Percentiles rank a stretch among this genome's conserved stretches.
phyloP scores from a whole-genome alignment of 2,113 vertebrate species.

The Mohoua ochrocephala region DNA sequence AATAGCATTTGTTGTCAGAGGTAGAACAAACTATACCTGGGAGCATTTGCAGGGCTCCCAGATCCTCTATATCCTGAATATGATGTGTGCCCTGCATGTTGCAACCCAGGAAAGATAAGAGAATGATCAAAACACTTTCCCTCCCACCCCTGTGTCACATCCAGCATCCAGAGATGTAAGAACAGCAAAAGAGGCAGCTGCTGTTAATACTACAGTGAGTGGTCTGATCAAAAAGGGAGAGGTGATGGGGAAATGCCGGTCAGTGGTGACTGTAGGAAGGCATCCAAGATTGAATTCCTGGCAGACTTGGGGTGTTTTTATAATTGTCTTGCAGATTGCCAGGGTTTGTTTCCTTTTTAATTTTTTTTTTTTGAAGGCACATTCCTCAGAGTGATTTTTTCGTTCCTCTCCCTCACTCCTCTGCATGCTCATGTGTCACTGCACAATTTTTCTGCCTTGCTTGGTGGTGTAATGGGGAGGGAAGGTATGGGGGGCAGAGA shows the following conservation, averaged over 20 bases:
- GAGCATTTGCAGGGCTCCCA: neutral
- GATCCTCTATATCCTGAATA: neutral
- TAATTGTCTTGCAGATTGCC: neutral
- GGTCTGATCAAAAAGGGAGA: neutral
- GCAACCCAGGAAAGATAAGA: neutral
- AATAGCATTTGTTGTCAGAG: neutral
- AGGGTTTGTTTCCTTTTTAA: neutral
- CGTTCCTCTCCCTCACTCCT: neutral
- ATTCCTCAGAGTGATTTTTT: neutral
- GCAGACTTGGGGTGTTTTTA: neutral
- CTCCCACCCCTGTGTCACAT: neutral
- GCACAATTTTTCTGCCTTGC: conserved; percentile 7
- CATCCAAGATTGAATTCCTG: neutral
- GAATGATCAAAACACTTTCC: neutral
- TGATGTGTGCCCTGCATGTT: neutral
- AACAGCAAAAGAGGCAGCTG: neutral
- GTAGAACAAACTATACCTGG: neutral
- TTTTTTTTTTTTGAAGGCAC: neutral
- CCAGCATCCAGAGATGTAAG: neutral
- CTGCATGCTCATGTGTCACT: neutral
- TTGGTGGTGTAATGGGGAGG: neutral
- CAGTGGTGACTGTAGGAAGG: neutral
- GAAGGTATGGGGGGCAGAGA: neutral
- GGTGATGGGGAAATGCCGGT: neutral
- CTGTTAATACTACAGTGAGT: neutral